Percentiles rank a stretch among this genome's conserved stretches.
These are phyloP conservation scores for Pristis pectinata DNA, from an alignment of 2,797 vertebrate species.

Conservation along the genomic window DNA sequence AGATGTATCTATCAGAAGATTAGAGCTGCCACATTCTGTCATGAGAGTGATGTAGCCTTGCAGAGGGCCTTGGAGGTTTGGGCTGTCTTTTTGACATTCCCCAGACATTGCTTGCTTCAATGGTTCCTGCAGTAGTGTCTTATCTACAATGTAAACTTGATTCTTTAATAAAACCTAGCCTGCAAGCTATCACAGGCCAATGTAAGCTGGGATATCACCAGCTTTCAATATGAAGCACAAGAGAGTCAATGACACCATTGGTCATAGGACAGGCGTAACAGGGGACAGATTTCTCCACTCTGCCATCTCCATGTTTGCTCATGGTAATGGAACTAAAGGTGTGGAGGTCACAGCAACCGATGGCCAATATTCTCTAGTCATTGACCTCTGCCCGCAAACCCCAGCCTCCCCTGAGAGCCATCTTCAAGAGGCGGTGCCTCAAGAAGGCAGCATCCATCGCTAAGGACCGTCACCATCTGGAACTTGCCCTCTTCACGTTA, in stretches of 20 bases:
- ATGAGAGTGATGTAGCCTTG: neutral
- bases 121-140: neutral
- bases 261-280: neutral
- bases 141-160: neutral
- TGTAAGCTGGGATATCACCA: neutral
- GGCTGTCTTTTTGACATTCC: neutral
- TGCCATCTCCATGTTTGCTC: too few relatives aligned
- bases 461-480: too few relatives aligned
- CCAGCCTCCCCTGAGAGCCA: too few relatives aligned
- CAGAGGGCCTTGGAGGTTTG: neutral
- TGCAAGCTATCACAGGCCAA: neutral
- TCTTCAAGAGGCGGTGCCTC: too few relatives aligned
- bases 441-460: too few relatives aligned
- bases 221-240: too few relatives aligned
- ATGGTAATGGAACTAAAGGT: too few relatives aligned
- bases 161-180: neutral
- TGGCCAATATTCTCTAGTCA: too few relatives aligned
- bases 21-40: neutral
- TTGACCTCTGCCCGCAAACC: too few relatives aligned
- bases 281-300: too few relatives aligned
- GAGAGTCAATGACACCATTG: neutral
- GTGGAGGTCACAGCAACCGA: too few relatives aligned
- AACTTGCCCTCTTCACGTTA: too few relatives aligned
- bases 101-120: neutral
- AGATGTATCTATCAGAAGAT: neutral